Conservation (phyloP, 2,888 invertebrate species). For the Diarsia brunnea region DNA sequence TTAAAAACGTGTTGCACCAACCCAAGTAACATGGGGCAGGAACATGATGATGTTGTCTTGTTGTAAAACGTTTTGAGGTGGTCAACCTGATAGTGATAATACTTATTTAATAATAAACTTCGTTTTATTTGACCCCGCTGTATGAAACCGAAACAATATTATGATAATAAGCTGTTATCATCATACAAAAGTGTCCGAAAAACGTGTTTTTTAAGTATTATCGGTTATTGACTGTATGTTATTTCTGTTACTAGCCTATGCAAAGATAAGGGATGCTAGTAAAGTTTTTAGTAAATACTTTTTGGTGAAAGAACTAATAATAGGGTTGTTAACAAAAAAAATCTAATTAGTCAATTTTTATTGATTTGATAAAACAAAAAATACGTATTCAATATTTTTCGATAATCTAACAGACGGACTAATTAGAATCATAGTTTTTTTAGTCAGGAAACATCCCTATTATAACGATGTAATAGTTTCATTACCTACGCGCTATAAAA, state of each 20-base stretch:
- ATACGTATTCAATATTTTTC: no score
- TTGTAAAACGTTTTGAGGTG: constrained; percentile 9
- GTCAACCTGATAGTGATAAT: constrained; percentile 8
- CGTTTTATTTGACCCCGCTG: constrained; percentile 19
- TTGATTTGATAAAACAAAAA: no score
- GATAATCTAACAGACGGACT: no score
- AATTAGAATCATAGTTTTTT: no score
- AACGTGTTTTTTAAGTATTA: constrained; percentile 20
- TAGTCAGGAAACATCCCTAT: no score
- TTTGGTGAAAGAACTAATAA: neutral
- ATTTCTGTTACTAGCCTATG: constrained; percentile 13
- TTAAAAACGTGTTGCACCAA: no score
- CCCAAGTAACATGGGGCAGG: no score
- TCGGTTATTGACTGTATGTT: constrained; percentile 5
- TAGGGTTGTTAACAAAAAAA: no score
- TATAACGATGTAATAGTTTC: neutral
- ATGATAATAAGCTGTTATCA: constrained; percentile 29
- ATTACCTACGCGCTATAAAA: neutral
- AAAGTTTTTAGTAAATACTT: neutral
- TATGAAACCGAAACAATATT: constrained; percentile 16
- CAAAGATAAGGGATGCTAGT: constrained; percentile 16
- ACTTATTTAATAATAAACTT: constrained; percentile 12
- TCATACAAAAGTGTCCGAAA: neutral
- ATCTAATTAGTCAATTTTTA: no score
- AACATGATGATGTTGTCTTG: no score